These are phyloP conservation scores for Pyrgus malvae DNA, from an alignment of 2,888 invertebrate genomes.

Conservation along the genomic window DNA sequence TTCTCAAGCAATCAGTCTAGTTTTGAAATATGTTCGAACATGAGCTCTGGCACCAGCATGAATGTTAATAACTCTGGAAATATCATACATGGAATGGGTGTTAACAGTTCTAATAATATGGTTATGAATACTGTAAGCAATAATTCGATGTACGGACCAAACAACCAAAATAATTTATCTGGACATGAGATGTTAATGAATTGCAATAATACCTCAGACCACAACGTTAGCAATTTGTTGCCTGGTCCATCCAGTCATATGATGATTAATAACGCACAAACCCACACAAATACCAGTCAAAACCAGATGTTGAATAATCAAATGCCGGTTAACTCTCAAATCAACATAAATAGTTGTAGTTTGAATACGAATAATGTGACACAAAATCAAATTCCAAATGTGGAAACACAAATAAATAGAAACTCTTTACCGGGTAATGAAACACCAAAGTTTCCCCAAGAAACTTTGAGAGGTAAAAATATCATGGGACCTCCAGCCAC, in stretches of 20 bases:
- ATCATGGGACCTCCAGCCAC: slow-evolving; percentile 63
- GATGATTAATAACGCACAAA: slow-evolving; percentile 67
- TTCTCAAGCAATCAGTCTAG: slow-evolving; percentile 62
- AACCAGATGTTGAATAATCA: slow-evolving; percentile 61
- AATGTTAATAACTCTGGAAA: slow-evolving; percentile 57
- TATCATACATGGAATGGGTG: slow-evolving; percentile 67
- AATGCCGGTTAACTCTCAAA: slow-evolving; percentile 59
- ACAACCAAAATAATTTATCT: slow-evolving; percentile 56
- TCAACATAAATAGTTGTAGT: slow-evolving; percentile 71
- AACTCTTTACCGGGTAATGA: slow-evolving; percentile 59
- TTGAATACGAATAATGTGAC: slow-evolving; percentile 58
- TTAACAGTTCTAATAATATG: slow-evolving; percentile 46
- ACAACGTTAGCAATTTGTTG: slow-evolving; percentile 63
- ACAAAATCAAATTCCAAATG: slow-evolving; percentile 58
- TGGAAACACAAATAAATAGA: slow-evolving; percentile 65
- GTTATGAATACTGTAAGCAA: slow-evolving; percentile 55
- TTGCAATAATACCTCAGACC: slow-evolving; percentile 66
- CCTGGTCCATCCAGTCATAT: slow-evolving; percentile 62
- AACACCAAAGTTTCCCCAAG: slow-evolving; percentile 63
- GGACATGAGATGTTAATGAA: slow-evolving; percentile 72
- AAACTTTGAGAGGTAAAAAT: slow-evolving; percentile 67
- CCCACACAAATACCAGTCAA: slow-evolving; percentile 57
- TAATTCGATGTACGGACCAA: slow-evolving; percentile 58
- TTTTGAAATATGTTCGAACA: slow-evolving; percentile 69
- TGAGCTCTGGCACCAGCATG: slow-evolving; percentile 59